Evolutionary conservation across 1,140 invertebrate genomes (phyloP).

Genomic region (Monomorium pharaonis): DNA sequence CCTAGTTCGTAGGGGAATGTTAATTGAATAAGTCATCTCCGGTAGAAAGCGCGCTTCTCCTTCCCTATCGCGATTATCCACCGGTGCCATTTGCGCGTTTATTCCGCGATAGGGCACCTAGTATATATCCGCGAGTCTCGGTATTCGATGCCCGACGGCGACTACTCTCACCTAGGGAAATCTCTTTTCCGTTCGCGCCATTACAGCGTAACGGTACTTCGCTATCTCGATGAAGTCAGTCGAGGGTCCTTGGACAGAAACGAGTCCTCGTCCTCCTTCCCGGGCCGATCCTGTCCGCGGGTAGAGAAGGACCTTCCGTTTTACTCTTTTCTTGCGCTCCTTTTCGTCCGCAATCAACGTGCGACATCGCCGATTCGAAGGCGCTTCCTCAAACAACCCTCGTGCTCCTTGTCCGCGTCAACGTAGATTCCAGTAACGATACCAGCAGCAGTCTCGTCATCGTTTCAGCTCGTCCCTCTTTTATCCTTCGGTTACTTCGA

Average conservation of each 20-base stretch:
- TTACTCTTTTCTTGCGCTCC: conserved; percentile 34
- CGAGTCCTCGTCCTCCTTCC: conserved; percentile 41
- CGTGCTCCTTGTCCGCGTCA: conserved; percentile 9
- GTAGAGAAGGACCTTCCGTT: conserved; percentile 14
- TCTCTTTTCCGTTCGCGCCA: conserved; percentile 68
- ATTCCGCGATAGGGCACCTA: conserved; percentile 22
- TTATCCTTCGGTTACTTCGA: conserved; percentile 20
- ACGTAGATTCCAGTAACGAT: conserved; percentile 29
- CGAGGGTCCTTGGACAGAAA: conserved; percentile 55
- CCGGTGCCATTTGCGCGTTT: conserved; percentile 24
- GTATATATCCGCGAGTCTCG: conserved; percentile 29
- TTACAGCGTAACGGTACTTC: conserved; percentile 66
- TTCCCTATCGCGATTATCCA: conserved; percentile 1
- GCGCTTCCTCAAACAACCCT: conserved; percentile 43
- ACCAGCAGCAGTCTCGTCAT: neutral
- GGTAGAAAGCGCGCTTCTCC: neutral
- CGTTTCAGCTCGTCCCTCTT: neutral
- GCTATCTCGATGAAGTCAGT: conserved; percentile 65
- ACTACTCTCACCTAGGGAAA: conserved; percentile 63
- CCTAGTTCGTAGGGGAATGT: neutral
- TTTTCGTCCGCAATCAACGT: conserved; percentile 48
- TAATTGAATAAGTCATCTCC: neutral
- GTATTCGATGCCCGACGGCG: conserved; percentile 31
- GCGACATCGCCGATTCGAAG: conserved; percentile 46
- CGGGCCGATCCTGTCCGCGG: neutral